Base-by-base conservation (phyloP, 1,140 invertebrate genomes). In the Drosophila sproati region DNA sequence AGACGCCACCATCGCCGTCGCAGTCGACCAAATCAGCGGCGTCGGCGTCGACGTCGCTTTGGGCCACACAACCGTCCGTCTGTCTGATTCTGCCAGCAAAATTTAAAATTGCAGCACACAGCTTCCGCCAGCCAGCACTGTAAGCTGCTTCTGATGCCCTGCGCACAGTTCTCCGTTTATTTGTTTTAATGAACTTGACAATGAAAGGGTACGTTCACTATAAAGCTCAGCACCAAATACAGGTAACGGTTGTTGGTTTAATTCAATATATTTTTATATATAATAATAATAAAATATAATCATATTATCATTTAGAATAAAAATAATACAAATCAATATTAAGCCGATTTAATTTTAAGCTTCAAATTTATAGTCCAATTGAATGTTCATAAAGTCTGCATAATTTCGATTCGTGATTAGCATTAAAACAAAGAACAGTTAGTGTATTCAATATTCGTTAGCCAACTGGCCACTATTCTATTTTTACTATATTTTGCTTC, bases 81-180 rank as follows among this genome's bases (percentile, higher is more conserved):
- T 29, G 45, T 56, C 61, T 71, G 51, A 57, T 61, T 57, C 72
- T 73, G 63, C 77, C 39, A 59, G 64, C 66, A 50, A 87, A 80
- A 88, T 87, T 87, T 88, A 77, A 87, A 87, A 87, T 74, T 88
- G 70, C 83, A 80, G 69, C 63, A 51, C 75, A 74, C 79, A 66
- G 74, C 78, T 78, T 82, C 76, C 72, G 4, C 10, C 39, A 43
- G 66, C 43, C 57, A 51, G 61, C 37, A 62, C 59, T 63, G 62
- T 52, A 31, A 50, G 51, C 60, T 63, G 64, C 52, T 62, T 64
- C 80, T 20, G 47, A 61, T 68, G 59, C 50, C n/a, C 39, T 54
- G 62, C 57, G 61, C 77, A 85, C 45, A 75, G 63, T 51, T 12
- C 55, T 29, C 48, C 76, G 76, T 87, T 82, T 82, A 88, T 88